Conservation (phyloP, 1,140 invertebrate species). For the Oscheius sp. region DNA sequence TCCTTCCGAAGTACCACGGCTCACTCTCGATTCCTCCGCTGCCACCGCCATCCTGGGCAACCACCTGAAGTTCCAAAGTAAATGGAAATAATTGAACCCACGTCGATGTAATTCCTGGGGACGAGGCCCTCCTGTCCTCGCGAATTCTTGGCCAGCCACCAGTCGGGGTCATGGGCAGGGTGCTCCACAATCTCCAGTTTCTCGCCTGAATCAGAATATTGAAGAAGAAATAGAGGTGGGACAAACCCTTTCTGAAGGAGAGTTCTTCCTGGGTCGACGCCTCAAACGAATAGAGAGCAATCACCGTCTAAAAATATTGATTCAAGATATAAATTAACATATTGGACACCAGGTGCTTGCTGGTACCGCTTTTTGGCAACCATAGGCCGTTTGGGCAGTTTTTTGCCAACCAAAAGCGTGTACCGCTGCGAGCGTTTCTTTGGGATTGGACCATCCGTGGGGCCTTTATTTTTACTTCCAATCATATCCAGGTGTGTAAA, state of each 20-base stretch:
- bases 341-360: not conserved
- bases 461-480: no score
- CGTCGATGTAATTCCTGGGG: slow-evolving; percentile 89
- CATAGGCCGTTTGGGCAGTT: no score
- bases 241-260: slow-evolving; percentile 94
- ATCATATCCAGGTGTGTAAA: no score
- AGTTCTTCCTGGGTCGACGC: slow-evolving; percentile 94
- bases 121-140: slow-evolving; percentile 85
- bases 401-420: no score
- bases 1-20: slow-evolving; percentile 93
- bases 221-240: no score
- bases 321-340: not conserved
- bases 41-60: slow-evolving; percentile 20
- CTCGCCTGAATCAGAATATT: no score
- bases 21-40: slow-evolving; percentile 67
- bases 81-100: slow-evolving; percentile 35
- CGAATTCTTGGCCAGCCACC: slow-evolving; percentile 89
- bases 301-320: slow-evolving; percentile 77
- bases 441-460: no score
- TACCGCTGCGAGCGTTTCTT: no score
- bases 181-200: slow-evolving; percentile 88
- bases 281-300: slow-evolving; percentile 86
- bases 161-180: slow-evolving; percentile 92
- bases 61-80: not conserved
- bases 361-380: no score